Evolutionary conservation across 2,797 vertebrate genomes (phyloP).

Genomic region (Sphenodon punctatus): DNA sequence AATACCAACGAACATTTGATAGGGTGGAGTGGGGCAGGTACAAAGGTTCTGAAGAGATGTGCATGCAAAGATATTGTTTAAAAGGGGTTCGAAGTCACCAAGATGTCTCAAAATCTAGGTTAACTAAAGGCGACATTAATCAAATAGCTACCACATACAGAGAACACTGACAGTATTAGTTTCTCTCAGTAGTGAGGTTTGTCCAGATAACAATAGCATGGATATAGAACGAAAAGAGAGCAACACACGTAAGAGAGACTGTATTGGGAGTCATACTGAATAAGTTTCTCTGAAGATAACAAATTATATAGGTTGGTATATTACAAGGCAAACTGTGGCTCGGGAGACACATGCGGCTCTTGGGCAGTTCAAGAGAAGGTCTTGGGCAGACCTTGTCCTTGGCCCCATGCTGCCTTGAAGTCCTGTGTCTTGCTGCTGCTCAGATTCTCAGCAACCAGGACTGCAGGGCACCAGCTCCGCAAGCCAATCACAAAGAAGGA

Average conservation of each 20-base stretch:
- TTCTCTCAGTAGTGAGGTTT: rapidly evolving
- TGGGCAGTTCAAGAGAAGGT: too few relatives aligned
- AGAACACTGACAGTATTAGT: neutral
- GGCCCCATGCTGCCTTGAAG: too few relatives aligned
- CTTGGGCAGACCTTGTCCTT: too few relatives aligned
- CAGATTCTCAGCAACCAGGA: too few relatives aligned
- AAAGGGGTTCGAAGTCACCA: neutral
- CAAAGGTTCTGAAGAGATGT: neutral
- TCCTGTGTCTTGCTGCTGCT: too few relatives aligned
- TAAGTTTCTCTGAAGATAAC: too few relatives aligned
- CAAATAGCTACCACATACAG: neutral
- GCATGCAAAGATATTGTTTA: neutral
- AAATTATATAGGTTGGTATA: too few relatives aligned
- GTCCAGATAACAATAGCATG: neutral
- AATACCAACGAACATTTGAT: neutral
- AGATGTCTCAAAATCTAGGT: neutral
- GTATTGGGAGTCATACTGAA: neutral
- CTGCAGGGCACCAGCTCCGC: too few relatives aligned
- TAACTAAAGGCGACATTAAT: neutral
- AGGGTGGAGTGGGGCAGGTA: neutral
- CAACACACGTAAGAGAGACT: neutral
- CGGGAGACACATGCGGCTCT: too few relatives aligned
- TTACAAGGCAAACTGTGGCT: too few relatives aligned
- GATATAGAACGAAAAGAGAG: neutral
- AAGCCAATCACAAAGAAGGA: too few relatives aligned